Conservation (phyloP, 2,113 vertebrate species). For the Mohoua ochrocephala region DNA sequence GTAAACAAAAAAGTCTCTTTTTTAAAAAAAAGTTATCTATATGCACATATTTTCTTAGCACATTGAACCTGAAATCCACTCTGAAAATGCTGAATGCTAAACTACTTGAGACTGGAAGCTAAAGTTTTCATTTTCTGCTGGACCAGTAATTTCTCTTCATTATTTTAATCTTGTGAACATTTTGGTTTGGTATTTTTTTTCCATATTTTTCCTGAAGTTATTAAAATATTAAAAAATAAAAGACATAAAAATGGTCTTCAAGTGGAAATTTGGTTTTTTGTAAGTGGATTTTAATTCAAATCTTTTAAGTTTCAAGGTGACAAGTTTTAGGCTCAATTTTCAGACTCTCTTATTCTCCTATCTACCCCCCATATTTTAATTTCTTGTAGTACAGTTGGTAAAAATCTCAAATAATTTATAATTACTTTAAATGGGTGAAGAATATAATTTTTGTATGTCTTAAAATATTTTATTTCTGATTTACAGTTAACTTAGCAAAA, state of each 20-base stretch:
- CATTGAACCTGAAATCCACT: not conserved
- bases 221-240: not conserved
- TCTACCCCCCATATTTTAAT: not conserved
- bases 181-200: rapidly evolving
- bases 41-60: not conserved
- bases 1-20: not conserved
- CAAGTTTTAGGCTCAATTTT: not conserved
- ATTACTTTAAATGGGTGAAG: not conserved
- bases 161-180: not conserved
- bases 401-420: not conserved
- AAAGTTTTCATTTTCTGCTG: not conserved
- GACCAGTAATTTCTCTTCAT: not conserved
- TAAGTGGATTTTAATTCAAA: not conserved
- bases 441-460: not conserved
- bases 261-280: not conserved
- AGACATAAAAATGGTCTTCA: not conserved
- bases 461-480: not conserved
- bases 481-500: not conserved
- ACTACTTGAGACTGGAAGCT: not conserved
- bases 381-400: not conserved
- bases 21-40: not conserved
- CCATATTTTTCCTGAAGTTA: not conserved
- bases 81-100: not conserved
- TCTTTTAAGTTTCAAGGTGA: not conserved
- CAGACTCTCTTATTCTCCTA: not conserved